Percentiles rank a stretch among this genome's conserved stretches.
phyloP scores from a whole-genome alignment of 2,888 invertebrate species.

The Calameuta idolon region DNA sequence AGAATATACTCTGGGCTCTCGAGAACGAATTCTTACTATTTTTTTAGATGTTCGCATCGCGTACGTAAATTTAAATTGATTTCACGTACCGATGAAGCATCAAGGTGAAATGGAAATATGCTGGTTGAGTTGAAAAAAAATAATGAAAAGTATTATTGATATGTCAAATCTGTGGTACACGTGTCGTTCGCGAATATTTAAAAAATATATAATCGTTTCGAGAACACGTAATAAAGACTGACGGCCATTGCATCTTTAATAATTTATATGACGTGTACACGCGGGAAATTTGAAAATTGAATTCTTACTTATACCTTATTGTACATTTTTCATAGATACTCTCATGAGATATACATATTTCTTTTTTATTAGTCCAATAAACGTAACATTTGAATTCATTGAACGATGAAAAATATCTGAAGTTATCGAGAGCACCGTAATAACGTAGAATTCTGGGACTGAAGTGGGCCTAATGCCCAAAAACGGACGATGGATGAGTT shows the following conservation, averaged over 20 bases:
- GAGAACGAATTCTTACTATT: background rate
- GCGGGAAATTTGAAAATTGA: background rate
- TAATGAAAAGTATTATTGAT: background rate
- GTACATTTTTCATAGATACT: background rate
- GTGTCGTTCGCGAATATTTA: background rate
- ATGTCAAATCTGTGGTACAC: background rate
- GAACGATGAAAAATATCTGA: background rate
- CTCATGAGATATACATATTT: background rate
- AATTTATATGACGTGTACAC: background rate
- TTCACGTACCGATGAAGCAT: background rate
- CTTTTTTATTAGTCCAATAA: background rate
- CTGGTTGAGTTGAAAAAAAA: background rate
- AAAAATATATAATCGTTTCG: background rate
- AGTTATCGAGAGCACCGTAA: background rate
- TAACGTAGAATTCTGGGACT: background rate
- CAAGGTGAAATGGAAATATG: background rate
- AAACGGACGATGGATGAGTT: conserved; percentile 58
- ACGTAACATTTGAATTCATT: background rate
- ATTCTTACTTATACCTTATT: background rate
- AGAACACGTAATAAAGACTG: background rate
- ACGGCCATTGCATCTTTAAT: background rate
- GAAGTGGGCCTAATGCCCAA: background rate
- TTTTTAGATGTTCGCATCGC: background rate
- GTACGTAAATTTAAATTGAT: background rate
- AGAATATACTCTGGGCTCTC: background rate